phyloP scores from a whole-genome alignment of 1,140 invertebrate genomes.

The Eurosta solidaginis region DNA sequence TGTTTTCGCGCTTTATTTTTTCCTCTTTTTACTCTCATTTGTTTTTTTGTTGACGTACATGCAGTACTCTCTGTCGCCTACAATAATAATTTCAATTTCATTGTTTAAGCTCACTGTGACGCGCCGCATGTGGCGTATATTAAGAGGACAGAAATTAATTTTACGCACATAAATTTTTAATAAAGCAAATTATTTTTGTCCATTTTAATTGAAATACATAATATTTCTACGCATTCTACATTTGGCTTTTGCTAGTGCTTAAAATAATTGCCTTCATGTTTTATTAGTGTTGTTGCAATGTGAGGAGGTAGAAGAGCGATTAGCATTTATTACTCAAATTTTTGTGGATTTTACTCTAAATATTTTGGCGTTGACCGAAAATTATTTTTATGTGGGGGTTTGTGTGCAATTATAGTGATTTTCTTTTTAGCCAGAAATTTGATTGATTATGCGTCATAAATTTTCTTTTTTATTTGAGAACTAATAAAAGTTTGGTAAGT shows the following conservation, averaged over 20 bases:
- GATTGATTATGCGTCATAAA: conserved; percentile 6
- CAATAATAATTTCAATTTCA: conserved; percentile 1
- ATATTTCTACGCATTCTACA: neutral
- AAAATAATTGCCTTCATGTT: neutral
- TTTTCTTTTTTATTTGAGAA: too few relatives aligned
- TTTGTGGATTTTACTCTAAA: neutral
- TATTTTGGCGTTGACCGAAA: neutral
- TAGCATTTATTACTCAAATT: neutral
- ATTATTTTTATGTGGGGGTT: neutral
- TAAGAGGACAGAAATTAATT: neutral
- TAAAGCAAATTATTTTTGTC: conserved; percentile 14
- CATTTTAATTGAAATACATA: too few relatives aligned
- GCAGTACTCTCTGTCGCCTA: neutral
- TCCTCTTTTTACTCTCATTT: neutral
- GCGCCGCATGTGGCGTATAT: conserved; percentile 16
- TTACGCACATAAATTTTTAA: neutral
- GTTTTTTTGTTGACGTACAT: neutral
- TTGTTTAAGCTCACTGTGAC: neutral
- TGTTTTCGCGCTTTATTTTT: neutral
- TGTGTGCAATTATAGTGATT: neutral
- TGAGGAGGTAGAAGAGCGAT: neutral
- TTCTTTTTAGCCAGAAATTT: neutral
- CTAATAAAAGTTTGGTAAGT: too few relatives aligned
- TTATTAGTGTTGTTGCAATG: too few relatives aligned
- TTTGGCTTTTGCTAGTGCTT: neutral